Evolutionary conservation across 2,888 invertebrate genomes (phyloP).

Genomic region (Biston betularia): DNA sequence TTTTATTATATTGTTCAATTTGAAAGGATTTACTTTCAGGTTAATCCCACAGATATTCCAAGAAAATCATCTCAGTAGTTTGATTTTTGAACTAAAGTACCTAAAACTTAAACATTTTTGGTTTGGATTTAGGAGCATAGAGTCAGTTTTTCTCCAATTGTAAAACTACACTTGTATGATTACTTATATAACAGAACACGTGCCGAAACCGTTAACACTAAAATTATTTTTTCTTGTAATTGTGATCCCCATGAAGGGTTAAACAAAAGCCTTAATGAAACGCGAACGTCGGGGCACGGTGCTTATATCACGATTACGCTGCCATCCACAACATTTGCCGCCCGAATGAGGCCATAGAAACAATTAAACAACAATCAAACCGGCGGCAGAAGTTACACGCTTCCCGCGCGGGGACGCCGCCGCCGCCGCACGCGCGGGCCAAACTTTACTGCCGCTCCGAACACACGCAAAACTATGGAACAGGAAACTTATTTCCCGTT

Average conservation of each 20-base stretch:
- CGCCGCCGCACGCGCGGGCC: neutral
- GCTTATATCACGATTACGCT: neutral
- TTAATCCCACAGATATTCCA: too few species aligned
- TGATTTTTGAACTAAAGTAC: too few species aligned
- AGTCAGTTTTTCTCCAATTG: too few species aligned
- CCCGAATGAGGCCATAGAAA: slow-evolving; percentile 54
- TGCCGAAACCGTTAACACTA: too few species aligned
- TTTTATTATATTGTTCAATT: too few species aligned
- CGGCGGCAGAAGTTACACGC: slow-evolving; percentile 25
- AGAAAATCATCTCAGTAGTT: too few species aligned
- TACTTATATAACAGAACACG: too few species aligned
- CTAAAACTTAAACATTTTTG: too few species aligned
- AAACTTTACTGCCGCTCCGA: neutral
- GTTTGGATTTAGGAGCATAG: too few species aligned
- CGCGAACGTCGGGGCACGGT: neutral
- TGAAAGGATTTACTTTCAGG: neutral
- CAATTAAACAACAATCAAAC: slow-evolving; percentile 69
- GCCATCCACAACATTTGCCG: slow-evolving; percentile 7
- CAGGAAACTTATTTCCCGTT: too few species aligned
- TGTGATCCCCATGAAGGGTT: neutral
- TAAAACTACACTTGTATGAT: too few species aligned
- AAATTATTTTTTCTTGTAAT: too few species aligned
- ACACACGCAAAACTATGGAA: neutral
- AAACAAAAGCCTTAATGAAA: neutral
- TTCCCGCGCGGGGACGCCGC: neutral